Evolutionary conservation across 2,113 vertebrate species (phyloP).

Genomic region (Phaethornis superciliosus): DNA sequence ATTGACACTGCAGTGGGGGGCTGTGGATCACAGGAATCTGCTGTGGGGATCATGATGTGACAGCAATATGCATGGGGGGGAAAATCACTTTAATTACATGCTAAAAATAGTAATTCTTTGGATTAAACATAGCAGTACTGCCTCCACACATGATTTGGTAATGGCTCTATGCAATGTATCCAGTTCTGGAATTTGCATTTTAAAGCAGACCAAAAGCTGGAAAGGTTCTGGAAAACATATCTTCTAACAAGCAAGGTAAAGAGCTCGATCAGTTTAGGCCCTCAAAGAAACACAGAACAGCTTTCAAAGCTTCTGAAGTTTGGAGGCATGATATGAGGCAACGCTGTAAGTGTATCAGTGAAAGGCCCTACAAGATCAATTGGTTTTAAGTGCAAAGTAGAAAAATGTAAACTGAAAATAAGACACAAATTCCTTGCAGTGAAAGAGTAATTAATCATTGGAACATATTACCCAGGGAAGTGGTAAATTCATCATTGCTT

Average conservation of each 20-base stretch:
- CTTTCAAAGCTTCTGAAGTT: background rate
- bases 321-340: background rate
- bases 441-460: conserved; percentile 55
- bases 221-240: background rate
- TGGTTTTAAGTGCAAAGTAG: conserved; percentile 12
- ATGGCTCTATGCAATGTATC: background rate
- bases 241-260: background rate
- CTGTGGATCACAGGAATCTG: background rate
- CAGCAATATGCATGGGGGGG: background rate
- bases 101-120: background rate
- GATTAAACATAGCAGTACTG: background rate
- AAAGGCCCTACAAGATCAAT: conserved; percentile 2
- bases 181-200: background rate
- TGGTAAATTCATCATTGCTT: conserved; percentile 55
- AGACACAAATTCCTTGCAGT: conserved; percentile 35
- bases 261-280: background rate
- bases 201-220: conserved; percentile 5
- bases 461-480: background rate
- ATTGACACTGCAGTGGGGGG: background rate
- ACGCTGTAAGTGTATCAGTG: background rate
- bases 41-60: background rate
- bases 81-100: background rate
- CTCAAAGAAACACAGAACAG: background rate
- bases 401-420: conserved; percentile 61
- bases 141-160: background rate